A percentile compares a stretch with the other conserved stretches of the same genome.
Conservation (phyloP, 2,797 vertebrate genomes). For the Propithecus perrieri region DNA sequence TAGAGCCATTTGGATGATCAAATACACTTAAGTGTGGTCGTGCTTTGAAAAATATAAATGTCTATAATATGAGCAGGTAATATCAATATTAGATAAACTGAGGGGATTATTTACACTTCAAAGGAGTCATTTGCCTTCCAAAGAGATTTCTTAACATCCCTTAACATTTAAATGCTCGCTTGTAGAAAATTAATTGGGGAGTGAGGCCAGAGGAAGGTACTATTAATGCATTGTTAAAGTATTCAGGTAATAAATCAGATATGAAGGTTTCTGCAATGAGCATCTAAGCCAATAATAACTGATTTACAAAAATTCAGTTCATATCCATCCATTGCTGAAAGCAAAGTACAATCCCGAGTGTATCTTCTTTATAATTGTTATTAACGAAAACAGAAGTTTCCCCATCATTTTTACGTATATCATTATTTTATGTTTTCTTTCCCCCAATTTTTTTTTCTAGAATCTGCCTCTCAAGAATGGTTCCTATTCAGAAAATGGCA, state of each 20-base stretch:
- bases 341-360: background rate
- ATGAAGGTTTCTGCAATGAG: slow-evolving; percentile 45
- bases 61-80: slow-evolving; percentile 53
- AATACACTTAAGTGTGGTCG: background rate
- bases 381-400: slow-evolving; percentile 60
- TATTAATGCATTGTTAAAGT: slow-evolving; percentile 52
- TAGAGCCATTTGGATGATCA: background rate
- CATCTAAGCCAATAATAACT: slow-evolving; percentile 12
- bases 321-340: slow-evolving; percentile 13
- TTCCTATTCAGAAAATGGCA: background rate
- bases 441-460: background rate
- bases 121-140: slow-evolving; percentile 61
- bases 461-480: background rate
- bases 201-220: slow-evolving; percentile 24
- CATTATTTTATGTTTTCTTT: background rate
- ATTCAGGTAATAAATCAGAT: slow-evolving; percentile 57
- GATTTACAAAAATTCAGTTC: slow-evolving; percentile 36
- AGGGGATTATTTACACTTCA: slow-evolving; percentile 64
- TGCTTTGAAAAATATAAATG: slow-evolving; percentile 46
- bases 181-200: slow-evolving; percentile 62
- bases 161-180: slow-evolving; percentile 65
- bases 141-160: slow-evolving; percentile 63
- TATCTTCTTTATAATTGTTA: background rate
- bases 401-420: background rate
- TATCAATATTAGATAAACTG: slow-evolving; percentile 69